These are phyloP conservation scores for Reinhardtius hippoglossoides DNA, from an alignment of 2,113 vertebrate species.

Conservation along the genomic window DNA sequence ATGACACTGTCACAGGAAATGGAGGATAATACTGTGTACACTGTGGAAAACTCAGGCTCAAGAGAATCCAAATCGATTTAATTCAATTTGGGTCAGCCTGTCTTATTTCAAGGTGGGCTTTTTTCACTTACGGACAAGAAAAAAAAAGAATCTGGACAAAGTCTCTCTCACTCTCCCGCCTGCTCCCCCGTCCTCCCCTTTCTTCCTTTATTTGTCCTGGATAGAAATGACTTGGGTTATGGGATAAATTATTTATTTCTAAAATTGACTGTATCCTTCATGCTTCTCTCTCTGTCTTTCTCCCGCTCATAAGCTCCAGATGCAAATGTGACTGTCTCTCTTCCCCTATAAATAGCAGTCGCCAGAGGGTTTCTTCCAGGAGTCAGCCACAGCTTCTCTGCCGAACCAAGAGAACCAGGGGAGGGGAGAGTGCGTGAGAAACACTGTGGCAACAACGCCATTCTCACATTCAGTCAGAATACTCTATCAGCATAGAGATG, in stretches of 20 bases:
- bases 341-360: slow-evolving; percentile 79
- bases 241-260: slow-evolving; percentile 69
- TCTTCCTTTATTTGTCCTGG: slow-evolving; percentile 62
- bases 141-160: slow-evolving; percentile 52
- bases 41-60: slow-evolving; percentile 68
- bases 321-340: slow-evolving; percentile 78
- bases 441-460: slow-evolving; percentile 59
- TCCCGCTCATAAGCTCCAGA: slow-evolving; percentile 73
- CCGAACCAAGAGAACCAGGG: slow-evolving; percentile 73
- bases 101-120: slow-evolving; percentile 65
- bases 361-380: slow-evolving; percentile 80
- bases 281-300: slow-evolving; percentile 51
- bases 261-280: slow-evolving; percentile 70
- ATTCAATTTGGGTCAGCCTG: slow-evolving; percentile 77
- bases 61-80: slow-evolving; percentile 74
- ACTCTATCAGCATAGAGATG: slow-evolving; percentile 73
- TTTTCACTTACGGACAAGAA: slow-evolving; percentile 51
- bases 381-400: slow-evolving; percentile 71
- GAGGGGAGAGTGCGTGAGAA: slow-evolving; percentile 59
- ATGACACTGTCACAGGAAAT: slow-evolving; percentile 75
- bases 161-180: slow-evolving; percentile 22
- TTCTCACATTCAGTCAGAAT: slow-evolving; percentile 63
- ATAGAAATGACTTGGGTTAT: slow-evolving; percentile 55
- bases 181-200: neutral
- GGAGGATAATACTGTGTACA: slow-evolving; percentile 72